Conservation (phyloP, 2,888 invertebrate genomes). For the Phyllotreta striolata region DNA sequence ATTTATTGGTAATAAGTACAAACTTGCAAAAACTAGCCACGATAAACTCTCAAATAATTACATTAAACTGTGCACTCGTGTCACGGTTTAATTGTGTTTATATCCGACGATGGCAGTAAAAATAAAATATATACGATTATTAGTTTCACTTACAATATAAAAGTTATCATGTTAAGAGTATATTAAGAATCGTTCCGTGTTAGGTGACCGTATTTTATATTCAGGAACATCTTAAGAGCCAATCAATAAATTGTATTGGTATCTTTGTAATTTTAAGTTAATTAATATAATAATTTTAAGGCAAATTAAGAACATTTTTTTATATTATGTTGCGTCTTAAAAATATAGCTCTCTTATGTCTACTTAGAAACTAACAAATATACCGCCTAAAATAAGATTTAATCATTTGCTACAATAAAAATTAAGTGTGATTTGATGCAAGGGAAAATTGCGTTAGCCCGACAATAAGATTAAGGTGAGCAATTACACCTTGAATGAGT, state of each 20-base stretch:
- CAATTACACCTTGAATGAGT: constrained; percentile 17
- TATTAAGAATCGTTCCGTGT: constrained; percentile 26
- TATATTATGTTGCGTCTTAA: too few relatives aligned
- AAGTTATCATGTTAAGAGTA: constrained; percentile 19
- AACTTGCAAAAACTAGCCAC: background rate
- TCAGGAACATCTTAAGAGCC: constrained; percentile 18
- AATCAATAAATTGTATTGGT: constrained; percentile 14
- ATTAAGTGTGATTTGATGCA: background rate
- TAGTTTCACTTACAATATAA: constrained; percentile 20
- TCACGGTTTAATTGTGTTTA: constrained; percentile 8
- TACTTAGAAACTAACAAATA: too few relatives aligned
- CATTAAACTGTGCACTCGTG: constrained; percentile 10
- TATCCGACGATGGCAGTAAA: constrained; percentile 7
- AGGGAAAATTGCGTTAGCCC: background rate
- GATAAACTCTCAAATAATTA: constrained; percentile 9
- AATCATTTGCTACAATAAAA: too few relatives aligned
- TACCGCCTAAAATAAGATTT: too few relatives aligned
- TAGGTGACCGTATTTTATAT: constrained; percentile 27
- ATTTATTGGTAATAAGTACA: too few relatives aligned
- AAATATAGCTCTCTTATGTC: too few relatives aligned
- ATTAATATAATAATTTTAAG: too few relatives aligned
- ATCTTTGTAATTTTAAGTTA: too few relatives aligned
- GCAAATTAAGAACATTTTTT: too few relatives aligned
- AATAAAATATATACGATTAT: constrained; percentile 14
- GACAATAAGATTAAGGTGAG: constrained; percentile 8